Evolutionary conservation across 1,140 invertebrate genomes (phyloP), one percentile per base, ranked within the genome.

Genomic region (Drosophila pseudoobscura): DNA sequence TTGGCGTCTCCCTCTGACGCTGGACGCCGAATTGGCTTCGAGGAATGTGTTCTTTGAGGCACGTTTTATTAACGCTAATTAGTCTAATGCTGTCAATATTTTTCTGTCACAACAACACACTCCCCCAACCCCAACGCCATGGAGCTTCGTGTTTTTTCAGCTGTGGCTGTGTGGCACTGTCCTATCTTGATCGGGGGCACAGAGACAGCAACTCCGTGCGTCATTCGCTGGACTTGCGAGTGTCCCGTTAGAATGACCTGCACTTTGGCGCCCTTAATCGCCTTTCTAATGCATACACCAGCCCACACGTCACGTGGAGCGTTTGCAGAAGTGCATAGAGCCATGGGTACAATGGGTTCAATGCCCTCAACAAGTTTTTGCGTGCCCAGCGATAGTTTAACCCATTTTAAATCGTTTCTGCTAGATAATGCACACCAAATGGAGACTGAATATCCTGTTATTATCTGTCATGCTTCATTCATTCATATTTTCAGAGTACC

Each of bases 51-150:
- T 41, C 49, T 39, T 66, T 51, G 6, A 20, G 22, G n/a, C 53
- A 44, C 61, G 62, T 76, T 77, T 80, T 52, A 85, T 77, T 66
- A 80, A 62, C 51, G 47, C 70, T 70, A 77, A 84, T 84, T 84
- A 74, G 68, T 60, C 65, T 50, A 56, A 51, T 68, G 45, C 57
- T 74, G 78, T 78, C 80, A 68, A 53, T 68, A 57, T 52, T 31
- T 57, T 56, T 51, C 15, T 11, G 22, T 9, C 17, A n/a, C 46
- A 45, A 6, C 17, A 0, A 20, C 7, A 2, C 41, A 6, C 44
- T 1, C 26, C 26, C 39, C 24, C 24, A 24, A 22, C 29, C 20
- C 13, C 43, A 26, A 11, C 9, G 6, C 24, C 20, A 7, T 62
- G 39, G 54, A 44, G 52, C 47, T 54, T 46, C 46, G 45, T 66